A percentile compares a stretch with the other conserved stretches of the same genome.
phyloP scores from a whole-genome alignment of 2,113 vertebrate species.

The Ophiodon elongatus region DNA sequence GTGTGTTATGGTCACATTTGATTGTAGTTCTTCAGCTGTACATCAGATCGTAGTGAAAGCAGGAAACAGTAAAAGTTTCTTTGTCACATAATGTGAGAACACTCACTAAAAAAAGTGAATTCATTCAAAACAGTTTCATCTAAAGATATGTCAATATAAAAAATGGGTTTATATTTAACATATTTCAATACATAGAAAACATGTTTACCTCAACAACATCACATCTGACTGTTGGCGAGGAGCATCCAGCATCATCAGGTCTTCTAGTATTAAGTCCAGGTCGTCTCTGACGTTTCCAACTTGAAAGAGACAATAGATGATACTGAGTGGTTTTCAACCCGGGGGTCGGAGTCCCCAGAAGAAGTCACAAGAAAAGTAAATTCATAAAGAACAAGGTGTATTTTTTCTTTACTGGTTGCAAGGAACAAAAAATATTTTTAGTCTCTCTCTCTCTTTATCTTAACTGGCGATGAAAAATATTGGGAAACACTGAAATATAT shows the following conservation, averaged over 20 bases:
- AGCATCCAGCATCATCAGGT: not conserved
- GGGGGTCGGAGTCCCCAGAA: no score
- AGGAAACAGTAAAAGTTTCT: slow-evolving; percentile 1
- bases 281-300: not conserved
- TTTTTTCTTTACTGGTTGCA: not conserved
- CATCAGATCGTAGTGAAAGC: not conserved
- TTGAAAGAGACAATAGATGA: not conserved
- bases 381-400: not conserved
- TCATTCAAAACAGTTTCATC: not conserved
- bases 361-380: not conserved
- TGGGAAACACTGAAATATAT: not conserved
- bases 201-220: not conserved
- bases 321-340: not conserved
- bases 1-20: not conserved
- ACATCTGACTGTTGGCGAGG: no score
- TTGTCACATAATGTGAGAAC: not conserved
- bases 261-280: not conserved
- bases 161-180: not conserved
- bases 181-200: not conserved
- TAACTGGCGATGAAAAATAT: not conserved
- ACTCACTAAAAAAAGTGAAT: not conserved
- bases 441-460: not conserved
- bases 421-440: not conserved
- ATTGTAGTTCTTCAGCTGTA: not conserved
- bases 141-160: no score